Evolutionary conservation across 2,888 invertebrate genomes (phyloP).

Genomic region (Ophion ellenae): DNA sequence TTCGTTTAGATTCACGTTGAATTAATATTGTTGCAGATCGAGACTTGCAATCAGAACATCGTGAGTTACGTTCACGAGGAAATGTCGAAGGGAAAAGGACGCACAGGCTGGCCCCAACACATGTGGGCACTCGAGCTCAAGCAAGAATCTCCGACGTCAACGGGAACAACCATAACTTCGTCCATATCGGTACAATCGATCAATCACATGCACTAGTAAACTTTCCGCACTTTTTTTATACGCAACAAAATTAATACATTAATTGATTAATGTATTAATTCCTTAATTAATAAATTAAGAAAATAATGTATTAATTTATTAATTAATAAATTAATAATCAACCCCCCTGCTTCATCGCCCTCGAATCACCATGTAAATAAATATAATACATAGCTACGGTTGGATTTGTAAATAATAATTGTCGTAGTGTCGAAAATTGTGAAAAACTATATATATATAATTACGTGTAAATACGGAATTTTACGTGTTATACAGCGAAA

Average conservation of each 20-base stretch:
- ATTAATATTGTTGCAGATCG: slow-evolving; percentile 76
- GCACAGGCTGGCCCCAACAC: slow-evolving; percentile 98
- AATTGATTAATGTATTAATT: no score
- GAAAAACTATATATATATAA: slow-evolving; percentile 3
- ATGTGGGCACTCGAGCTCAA: slow-evolving; percentile 96
- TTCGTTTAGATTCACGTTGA: not conserved
- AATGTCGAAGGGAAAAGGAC: slow-evolving; percentile 88
- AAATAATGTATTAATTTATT: no score
- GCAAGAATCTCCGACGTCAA: slow-evolving; percentile 85
- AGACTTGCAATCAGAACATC: slow-evolving; percentile 76
- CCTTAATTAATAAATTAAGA: no score
- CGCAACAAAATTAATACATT: slow-evolving; percentile 36
- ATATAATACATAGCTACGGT: not conserved
- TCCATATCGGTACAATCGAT: slow-evolving; percentile 65
- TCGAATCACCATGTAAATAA: slow-evolving; percentile 51
- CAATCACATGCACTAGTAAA: slow-evolving; percentile 74
- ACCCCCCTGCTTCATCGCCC: slow-evolving; percentile 7
- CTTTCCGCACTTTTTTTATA: slow-evolving; percentile 19
- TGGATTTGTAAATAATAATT: slow-evolving; percentile 61
- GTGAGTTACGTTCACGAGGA: slow-evolving; percentile 76
- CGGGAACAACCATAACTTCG: slow-evolving; percentile 62
- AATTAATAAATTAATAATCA: not conserved
- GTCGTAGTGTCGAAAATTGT: slow-evolving; percentile 4
- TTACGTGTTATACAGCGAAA: slow-evolving; percentile 52
- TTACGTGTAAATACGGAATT: slow-evolving; percentile 64